A percentile compares a stretch with the other conserved stretches of the same genome.
phyloP scores from a whole-genome alignment of 2,797 vertebrate species.

The Myotis findleyi region DNA sequence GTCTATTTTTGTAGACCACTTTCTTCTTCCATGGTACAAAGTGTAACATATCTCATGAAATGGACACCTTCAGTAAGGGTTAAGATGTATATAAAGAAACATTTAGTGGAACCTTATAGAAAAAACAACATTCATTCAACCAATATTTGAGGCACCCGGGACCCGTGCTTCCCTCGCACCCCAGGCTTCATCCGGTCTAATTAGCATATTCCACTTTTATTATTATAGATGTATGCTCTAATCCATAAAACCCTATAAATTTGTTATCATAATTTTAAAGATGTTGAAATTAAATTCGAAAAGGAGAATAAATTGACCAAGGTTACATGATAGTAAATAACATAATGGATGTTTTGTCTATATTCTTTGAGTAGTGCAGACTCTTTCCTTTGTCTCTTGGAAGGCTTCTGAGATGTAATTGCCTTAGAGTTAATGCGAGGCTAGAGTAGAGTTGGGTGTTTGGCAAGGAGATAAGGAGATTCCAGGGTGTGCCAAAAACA shows the following conservation, averaged over 20 bases:
- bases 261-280: not conserved
- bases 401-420: not conserved
- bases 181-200: too few relatives aligned
- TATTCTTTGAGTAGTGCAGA: not conserved
- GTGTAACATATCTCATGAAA: conserved; percentile 10
- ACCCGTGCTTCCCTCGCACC: too few relatives aligned
- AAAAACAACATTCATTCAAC: not conserved
- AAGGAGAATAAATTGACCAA: not conserved
- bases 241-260: not conserved
- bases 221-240: not conserved
- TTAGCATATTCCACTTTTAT: too few relatives aligned
- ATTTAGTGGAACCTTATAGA: not conserved
- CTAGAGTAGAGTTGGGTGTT: not conserved
- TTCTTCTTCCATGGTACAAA: not conserved
- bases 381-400: not conserved
- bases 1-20: not conserved
- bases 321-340: not conserved
- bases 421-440: not conserved
- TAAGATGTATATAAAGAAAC: conserved; percentile 10
- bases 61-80: not conserved
- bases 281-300: not conserved
- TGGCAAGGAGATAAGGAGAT: not conserved
- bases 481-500: not conserved
- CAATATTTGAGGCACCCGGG: not conserved
- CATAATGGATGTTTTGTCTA: not conserved